A percentile compares a stretch with the other conserved stretches of the same genome.
Conservation (phyloP, 2,888 invertebrate genomes). For the Dynastes hyllus region DNA sequence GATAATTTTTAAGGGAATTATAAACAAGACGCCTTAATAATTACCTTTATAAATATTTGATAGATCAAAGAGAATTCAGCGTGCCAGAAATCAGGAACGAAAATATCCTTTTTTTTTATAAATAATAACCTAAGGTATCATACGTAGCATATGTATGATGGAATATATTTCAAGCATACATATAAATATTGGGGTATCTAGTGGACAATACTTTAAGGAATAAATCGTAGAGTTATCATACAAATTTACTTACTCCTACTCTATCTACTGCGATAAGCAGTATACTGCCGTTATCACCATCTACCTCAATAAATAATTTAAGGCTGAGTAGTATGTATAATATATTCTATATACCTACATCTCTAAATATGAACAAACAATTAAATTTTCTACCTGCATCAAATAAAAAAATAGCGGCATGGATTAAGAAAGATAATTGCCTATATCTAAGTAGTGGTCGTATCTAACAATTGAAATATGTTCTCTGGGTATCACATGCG, state of each 20-base stretch:
- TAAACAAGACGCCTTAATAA: constrained; percentile 11
- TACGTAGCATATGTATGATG: no score
- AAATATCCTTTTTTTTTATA: not conserved
- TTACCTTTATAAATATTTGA: constrained; percentile 1
- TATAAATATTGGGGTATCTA: no score
- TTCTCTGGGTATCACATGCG: constrained; percentile 9
- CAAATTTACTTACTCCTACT: not conserved
- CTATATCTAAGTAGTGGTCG: not conserved
- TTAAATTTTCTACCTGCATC: constrained; percentile 17
- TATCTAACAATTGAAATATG: constrained; percentile 3
- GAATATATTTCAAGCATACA: no score
- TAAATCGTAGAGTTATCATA: no score
- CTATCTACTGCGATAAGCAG: constrained; percentile 5
- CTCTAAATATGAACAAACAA: not conserved
- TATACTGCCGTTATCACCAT: constrained; percentile 10
- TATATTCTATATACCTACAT: constrained; percentile 3
- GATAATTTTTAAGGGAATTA: constrained; percentile 8
- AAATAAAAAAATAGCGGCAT: constrained; percentile 14
- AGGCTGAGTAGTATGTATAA: not conserved
- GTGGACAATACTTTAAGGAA: no score
- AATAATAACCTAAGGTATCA: not conserved
- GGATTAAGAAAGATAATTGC: constrained; percentile 24
- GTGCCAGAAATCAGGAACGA: no score
- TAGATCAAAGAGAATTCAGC: constrained; percentile 1
- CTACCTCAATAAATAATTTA: constrained; percentile 23